Percentiles rank a stretch among this genome's conserved stretches.
Evolutionary conservation across 2,888 invertebrate species (phyloP).

Genomic region (Empis livida): DNA sequence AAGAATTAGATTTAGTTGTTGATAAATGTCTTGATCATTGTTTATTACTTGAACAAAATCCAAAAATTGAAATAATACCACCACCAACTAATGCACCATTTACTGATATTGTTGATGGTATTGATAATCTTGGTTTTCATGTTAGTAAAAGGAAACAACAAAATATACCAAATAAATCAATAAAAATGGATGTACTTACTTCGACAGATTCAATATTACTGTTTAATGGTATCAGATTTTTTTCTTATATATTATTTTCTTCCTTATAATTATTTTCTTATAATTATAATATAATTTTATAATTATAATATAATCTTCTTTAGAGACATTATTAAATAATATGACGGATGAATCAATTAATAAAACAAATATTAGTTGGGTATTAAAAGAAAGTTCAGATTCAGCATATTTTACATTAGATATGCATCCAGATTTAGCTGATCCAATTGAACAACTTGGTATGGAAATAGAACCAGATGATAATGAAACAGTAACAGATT

Average conservation of each 20-base stretch:
- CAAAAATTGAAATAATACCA: constrained; percentile 25
- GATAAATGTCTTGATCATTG: constrained; percentile 64
- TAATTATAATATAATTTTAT: neutral
- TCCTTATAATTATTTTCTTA: too few relatives aligned
- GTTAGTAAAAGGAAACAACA: constrained; percentile 37
- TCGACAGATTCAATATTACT: constrained; percentile 2
- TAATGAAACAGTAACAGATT: constrained; percentile 60
- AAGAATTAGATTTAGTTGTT: constrained; percentile 57
- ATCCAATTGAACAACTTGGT: constrained; percentile 61
- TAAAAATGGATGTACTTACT: neutral
- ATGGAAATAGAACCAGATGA: constrained; percentile 63
- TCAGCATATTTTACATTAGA: constrained; percentile 50
- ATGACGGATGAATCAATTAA: constrained; percentile 2
- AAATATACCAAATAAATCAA: constrained; percentile 19
- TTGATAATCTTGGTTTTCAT: constrained; percentile 44
- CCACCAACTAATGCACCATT: constrained; percentile 22
- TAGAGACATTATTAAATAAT: constrained; percentile 1
- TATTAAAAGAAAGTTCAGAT: constrained; percentile 28
- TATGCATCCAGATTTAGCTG: constrained; percentile 62
- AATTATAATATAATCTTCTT: too few relatives aligned
- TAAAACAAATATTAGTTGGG: constrained; percentile 28
- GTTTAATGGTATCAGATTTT: neutral
- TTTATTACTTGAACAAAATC: constrained; percentile 38
- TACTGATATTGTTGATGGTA: constrained; percentile 33
- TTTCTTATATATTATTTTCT: too few relatives aligned